Percentiles rank a stretch among this genome's conserved stretches.
Evolutionary conservation across 2,113 vertebrate genomes (phyloP).

Genomic region (Python bivittatus): DNA sequence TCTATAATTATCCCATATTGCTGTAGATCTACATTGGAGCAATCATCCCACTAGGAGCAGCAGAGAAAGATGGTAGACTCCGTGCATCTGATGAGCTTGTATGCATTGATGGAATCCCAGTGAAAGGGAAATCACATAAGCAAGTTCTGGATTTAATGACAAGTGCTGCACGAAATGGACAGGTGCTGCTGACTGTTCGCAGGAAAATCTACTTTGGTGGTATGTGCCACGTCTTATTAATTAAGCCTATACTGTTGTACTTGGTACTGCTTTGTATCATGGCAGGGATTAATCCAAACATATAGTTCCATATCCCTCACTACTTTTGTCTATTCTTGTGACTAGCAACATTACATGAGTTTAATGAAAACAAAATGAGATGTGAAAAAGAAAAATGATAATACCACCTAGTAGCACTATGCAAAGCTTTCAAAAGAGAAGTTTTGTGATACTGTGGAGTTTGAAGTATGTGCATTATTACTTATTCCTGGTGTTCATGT

Average conservation of each 20-base stretch:
- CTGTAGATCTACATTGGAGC: constrained; percentile 95
- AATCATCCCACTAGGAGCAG: constrained; percentile 92
- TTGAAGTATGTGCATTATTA: neutral
- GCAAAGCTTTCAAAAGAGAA: neutral
- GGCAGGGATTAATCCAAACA: neutral
- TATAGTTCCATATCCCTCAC: neutral
- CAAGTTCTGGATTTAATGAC: constrained; percentile 98
- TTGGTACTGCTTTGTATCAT: neutral
- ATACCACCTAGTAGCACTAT: neutral
- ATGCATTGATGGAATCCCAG: constrained; percentile 91
- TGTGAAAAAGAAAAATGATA: neutral
- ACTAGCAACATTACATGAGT: neutral
- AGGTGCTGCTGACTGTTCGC: constrained; percentile 91
- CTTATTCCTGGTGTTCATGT: neutral
- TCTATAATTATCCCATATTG: constrained; percentile 29
- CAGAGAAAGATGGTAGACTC: constrained; percentile 92
- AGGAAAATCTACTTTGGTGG: constrained; percentile 85
- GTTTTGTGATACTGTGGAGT: neutral
- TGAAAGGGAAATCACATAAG: constrained; percentile 96
- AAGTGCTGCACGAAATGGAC: constrained; percentile 91
- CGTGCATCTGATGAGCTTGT: constrained; percentile 94
- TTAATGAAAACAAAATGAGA: neutral
- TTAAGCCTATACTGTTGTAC: constrained; percentile 6
- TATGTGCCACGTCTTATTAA: constrained; percentile 58
- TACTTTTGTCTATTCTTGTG: neutral